phyloP scores from a whole-genome alignment of 1,140 invertebrate genomes.

The Leptinotarsa texana region DNA sequence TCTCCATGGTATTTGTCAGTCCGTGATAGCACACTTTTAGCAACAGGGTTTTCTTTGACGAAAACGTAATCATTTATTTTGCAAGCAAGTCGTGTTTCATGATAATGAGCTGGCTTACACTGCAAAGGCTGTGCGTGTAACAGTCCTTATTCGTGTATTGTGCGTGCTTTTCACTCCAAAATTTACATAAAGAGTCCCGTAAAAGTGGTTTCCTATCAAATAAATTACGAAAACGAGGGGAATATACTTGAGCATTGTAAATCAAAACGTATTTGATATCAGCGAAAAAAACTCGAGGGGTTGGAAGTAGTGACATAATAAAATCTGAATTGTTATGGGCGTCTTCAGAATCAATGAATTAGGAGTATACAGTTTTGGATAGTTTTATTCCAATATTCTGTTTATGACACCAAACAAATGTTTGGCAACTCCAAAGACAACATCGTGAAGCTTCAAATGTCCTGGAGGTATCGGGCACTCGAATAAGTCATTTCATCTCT shows the following conservation, averaged over 20 bases:
- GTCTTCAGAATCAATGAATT: too few species aligned
- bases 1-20: neutral
- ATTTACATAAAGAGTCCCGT: slow-evolving; percentile 3
- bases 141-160: neutral
- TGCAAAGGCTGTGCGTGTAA: neutral
- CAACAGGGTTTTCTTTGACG: neutral
- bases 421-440: too few species aligned
- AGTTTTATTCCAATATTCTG: too few species aligned
- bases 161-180: neutral
- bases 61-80: neutral
- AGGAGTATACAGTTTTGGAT: too few species aligned
- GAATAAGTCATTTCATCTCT: too few species aligned
- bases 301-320: neutral
- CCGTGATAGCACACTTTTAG: too few species aligned
- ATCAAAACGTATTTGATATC: slow-evolving; percentile 4
- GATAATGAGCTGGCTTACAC: neutral
- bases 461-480: too few species aligned
- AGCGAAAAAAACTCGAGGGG: neutral
- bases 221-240: slow-evolving; percentile 1
- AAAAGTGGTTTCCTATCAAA: slow-evolving; percentile 6
- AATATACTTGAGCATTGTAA: neutral
- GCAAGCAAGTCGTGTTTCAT: neutral
- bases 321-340: too few species aligned
- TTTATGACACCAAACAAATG: too few species aligned
- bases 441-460: too few species aligned